phyloP scores from a whole-genome alignment of 2,797 vertebrate species.

The Tadarida brasiliensis region DNA sequence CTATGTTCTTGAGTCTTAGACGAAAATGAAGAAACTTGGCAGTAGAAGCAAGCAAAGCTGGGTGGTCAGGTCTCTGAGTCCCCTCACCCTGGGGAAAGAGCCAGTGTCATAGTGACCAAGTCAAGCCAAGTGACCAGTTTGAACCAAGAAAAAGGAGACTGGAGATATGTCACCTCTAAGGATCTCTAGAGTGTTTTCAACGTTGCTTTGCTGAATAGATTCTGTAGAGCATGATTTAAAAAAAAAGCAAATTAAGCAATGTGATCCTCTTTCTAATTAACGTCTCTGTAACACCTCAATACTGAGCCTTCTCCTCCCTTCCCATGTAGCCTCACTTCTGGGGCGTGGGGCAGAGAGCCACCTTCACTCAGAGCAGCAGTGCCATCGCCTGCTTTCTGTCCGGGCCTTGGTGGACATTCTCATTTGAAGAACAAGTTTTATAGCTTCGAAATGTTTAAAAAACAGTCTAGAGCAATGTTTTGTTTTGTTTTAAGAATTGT shows the following conservation, averaged over 20 bases:
- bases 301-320: background rate
- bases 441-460: slow-evolving; percentile 24
- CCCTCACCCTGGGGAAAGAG: background rate
- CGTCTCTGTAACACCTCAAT: background rate
- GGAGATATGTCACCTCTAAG: background rate
- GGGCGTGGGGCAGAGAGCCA: fast-evolving
- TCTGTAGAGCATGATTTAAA: background rate
- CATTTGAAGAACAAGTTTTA: background rate
- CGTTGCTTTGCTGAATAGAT: background rate
- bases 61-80: background rate
- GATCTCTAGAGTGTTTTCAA: background rate
- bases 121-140: background rate
- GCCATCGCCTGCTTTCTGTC: background rate
- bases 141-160: background rate
- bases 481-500: background rate
- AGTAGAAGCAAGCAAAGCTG: background rate
- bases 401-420: background rate
- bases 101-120: background rate
- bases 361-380: background rate
- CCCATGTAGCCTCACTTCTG: background rate
- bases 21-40: background rate
- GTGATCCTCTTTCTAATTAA: background rate
- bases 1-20: background rate
- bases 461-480: background rate
- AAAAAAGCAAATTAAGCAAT: background rate